Percentiles rank a stretch among this genome's conserved stretches.
These are phyloP conservation scores for Arvicanthis niloticus DNA, from an alignment of 2,113 vertebrate species.

Conservation along the genomic window DNA sequence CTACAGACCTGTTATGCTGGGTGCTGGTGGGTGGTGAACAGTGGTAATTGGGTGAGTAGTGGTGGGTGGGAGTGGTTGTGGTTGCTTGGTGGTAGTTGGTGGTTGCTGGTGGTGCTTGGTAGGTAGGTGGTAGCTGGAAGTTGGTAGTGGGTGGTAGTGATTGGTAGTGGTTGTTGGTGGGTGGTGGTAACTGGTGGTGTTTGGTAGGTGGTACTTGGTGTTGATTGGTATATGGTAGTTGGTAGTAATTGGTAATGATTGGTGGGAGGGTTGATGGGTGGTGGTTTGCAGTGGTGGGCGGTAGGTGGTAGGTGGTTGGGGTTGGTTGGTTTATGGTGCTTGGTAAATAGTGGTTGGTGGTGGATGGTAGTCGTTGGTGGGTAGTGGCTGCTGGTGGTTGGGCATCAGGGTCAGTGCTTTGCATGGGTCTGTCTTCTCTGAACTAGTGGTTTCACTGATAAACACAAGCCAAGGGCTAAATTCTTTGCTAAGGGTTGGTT, in stretches of 20 bases:
- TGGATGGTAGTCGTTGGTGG: not conserved
- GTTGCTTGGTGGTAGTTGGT: not conserved
- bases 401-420: no score
- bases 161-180: not conserved
- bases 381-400: not conserved
- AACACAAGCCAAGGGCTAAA: not conserved
- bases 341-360: not conserved
- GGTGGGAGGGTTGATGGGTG: not conserved
- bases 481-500: not conserved
- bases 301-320: not conserved
- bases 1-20: not conserved
- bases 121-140: not conserved
- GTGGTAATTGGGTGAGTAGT: not conserved
- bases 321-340: not conserved
- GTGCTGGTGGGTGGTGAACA: not conserved
- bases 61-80: no score
- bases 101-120: not conserved
- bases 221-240: not conserved
- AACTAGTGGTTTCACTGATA: not conserved
- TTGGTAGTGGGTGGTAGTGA: not conserved
- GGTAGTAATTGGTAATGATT: not conserved
- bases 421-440: not conserved
- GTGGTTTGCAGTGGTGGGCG: not conserved
- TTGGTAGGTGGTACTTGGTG: not conserved
- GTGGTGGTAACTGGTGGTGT: not conserved